These are phyloP conservation scores for Auanema sp. DNA, from an alignment of 2,888 invertebrate genomes.

Conservation along the genomic window DNA sequence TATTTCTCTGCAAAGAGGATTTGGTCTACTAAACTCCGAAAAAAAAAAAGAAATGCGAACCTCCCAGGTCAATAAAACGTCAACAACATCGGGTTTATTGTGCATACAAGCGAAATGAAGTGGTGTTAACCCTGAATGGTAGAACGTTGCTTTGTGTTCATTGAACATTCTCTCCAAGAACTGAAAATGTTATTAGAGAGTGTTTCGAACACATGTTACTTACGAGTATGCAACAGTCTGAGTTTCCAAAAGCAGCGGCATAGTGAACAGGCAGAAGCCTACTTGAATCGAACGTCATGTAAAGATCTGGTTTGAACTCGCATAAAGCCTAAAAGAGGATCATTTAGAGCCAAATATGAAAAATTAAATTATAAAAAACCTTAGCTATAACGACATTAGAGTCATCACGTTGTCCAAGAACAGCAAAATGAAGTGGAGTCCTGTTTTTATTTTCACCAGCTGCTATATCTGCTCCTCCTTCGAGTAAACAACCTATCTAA, in stretches of 20 bases:
- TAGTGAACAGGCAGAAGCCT: constrained; percentile 15
- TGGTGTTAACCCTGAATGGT: constrained; percentile 7
- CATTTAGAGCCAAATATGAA: background rate
- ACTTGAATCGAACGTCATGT: background rate
- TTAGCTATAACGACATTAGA: constrained; percentile 2
- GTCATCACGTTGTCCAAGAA: background rate
- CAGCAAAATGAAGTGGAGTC: constrained; percentile 10
- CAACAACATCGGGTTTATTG: background rate
- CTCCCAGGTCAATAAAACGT: constrained; percentile 2
- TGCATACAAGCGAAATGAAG: constrained; percentile 13
- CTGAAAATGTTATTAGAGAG: no score
- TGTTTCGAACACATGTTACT: no score
- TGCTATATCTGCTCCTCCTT: constrained; percentile 8
- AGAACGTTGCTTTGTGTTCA: no score
- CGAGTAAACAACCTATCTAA: constrained; percentile 9
- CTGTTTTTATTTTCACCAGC: constrained; percentile 1
- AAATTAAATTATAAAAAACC: background rate
- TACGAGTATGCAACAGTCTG: background rate
- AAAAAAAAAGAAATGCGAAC: background rate
- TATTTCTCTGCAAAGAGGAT: no score
- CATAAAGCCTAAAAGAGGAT: background rate
- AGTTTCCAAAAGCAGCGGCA: constrained; percentile 2
- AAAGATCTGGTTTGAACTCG: background rate
- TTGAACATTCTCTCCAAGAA: no score
- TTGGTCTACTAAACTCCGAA: background rate